A percentile compares a stretch with the other conserved stretches of the same genome.
These are phyloP conservation scores for Pteropus alecto DNA, from an alignment of 2,113 vertebrate species.

Conservation along the genomic window DNA sequence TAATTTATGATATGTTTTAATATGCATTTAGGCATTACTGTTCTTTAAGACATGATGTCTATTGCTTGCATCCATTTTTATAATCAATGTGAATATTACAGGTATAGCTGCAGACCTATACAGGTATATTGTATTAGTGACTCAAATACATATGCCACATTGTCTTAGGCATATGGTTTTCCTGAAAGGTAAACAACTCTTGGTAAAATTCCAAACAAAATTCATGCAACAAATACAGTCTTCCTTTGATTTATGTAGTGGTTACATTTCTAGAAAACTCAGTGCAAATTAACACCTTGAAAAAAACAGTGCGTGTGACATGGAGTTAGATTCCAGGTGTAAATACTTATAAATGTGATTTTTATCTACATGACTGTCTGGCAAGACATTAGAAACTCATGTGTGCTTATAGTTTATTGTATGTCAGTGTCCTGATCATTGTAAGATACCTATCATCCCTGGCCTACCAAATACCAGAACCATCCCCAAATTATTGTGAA, in stretches of 20 bases:
- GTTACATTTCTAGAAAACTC: conserved; percentile 35
- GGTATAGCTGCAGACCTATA: neutral
- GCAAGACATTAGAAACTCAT: conserved; percentile 4
- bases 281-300: neutral
- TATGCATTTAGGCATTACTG: neutral
- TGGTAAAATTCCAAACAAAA: neutral
- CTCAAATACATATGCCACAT: neutral
- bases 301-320: neutral
- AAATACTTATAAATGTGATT: conserved; percentile 31
- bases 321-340: neutral
- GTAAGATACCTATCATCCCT: neutral
- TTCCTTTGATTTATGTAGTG: conserved; percentile 38
- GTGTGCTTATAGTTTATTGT: neutral
- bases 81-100: neutral
- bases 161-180: conserved; percentile 2
- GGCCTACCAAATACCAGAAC: neutral
- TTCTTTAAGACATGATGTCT: neutral
- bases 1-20: neutral
- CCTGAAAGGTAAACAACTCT: neutral
- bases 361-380: conserved; percentile 1
- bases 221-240: neutral
- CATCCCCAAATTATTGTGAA: neutral
- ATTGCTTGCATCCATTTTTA: neutral
- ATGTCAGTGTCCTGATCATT: neutral
- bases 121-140: neutral